Evolutionary conservation across 2,797 vertebrate species (phyloP).

Genomic region (Myiotriccus ornatus): DNA sequence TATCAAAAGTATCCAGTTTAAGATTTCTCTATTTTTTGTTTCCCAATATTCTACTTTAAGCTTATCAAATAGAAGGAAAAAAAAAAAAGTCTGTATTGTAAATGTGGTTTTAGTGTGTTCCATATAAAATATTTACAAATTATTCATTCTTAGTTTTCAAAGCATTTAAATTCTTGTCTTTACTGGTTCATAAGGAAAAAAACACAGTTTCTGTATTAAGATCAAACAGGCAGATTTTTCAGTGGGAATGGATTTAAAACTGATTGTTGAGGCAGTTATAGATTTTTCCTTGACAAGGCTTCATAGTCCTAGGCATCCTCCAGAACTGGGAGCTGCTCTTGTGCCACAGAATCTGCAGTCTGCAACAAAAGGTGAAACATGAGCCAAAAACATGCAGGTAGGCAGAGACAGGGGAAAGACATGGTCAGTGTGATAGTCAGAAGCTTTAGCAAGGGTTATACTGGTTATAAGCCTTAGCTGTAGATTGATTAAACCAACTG

Average conservation of each 20-base stretch:
- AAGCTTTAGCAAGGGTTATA: not conserved
- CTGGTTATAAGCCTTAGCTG: not conserved
- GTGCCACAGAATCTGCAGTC: not conserved
- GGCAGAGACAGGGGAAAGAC: not conserved
- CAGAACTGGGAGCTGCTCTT: not conserved
- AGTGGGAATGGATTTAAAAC: not conserved
- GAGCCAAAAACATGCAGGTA: not conserved
- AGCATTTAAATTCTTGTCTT: not conserved
- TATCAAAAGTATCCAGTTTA: not conserved
- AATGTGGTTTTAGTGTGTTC: not conserved
- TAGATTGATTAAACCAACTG: not conserved
- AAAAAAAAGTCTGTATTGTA: not conserved
- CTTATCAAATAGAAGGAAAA: not conserved
- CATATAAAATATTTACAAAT: not conserved
- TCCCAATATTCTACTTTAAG: not conserved
- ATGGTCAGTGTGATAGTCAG: not conserved
- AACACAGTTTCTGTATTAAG: not conserved
- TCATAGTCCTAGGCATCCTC: not conserved
- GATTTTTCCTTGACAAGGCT: not conserved
- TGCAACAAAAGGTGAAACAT: not conserved
- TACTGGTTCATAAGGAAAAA: not conserved
- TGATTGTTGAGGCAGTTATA: not conserved
- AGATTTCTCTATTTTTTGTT: not conserved
- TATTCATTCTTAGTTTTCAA: not conserved
- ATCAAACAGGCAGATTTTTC: not conserved